phyloP scores from a whole-genome alignment of 1,140 invertebrate genomes.

The Diorhabda carinulata region DNA sequence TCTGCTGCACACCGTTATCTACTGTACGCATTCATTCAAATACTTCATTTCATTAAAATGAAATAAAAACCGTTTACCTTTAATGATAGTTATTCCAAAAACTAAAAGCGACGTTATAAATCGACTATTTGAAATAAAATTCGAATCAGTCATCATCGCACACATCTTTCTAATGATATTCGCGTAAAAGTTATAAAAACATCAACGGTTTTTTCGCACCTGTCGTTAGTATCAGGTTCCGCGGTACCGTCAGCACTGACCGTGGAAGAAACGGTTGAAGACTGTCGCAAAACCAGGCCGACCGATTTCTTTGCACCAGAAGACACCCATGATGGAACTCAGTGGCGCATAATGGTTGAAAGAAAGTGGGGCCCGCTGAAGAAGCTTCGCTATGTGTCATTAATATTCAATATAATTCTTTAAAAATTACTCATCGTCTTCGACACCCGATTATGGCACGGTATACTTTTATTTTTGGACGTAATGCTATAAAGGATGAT shows the following conservation, averaged over 20 bases:
- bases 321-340: conserved; percentile 17
- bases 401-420: background rate
- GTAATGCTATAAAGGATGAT: background rate
- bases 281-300: conserved; percentile 25
- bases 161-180: background rate
- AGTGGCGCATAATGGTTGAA: conserved; percentile 2
- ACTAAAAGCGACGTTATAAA: background rate
- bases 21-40: background rate
- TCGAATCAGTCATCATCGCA: conserved; percentile 16
- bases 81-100: background rate
- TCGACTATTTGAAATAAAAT: background rate
- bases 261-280: conserved; percentile 22
- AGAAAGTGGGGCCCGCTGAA: background rate
- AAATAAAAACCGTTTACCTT: background rate
- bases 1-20: background rate
- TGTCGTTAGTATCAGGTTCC: conserved; percentile 18
- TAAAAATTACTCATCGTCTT: background rate
- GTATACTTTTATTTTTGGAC: conserved; percentile 2
- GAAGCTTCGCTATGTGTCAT: background rate
- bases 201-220: conserved; percentile 22
- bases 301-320: conserved; percentile 25
- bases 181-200: background rate
- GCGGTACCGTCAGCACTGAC: conserved; percentile 27
- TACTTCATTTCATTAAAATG: too few relatives aligned
- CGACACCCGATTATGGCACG: background rate